Evolutionary conservation across 2,797 vertebrate species (phyloP), one percentile per base, ranked within the genome.

Genomic region (Diplodus sargus): DNA sequence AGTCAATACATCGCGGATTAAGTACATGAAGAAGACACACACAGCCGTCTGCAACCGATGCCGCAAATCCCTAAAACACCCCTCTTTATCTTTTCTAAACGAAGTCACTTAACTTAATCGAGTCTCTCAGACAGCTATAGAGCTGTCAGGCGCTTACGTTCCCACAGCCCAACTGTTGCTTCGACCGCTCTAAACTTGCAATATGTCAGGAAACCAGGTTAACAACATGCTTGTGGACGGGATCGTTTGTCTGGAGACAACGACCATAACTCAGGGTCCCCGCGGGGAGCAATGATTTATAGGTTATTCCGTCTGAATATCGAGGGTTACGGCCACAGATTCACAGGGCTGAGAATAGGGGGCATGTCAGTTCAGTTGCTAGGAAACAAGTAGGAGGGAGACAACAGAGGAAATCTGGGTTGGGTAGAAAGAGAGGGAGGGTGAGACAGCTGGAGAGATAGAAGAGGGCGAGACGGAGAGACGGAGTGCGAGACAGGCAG

Each of bases 331-430:
- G 45, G 79, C 34, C n/a, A 89, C 85, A 89, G 79, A 90, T 90
- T 89, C 79, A 78, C 62, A 10, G 88, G 87, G 89, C 91, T 93
- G 90, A 85, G 85, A 94, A 92, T 88, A 93, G 89, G 91, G 94
- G 87, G 82, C 90, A 92, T 84, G 89, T 90, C 89, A 85, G 85
- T 90, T 93, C 92, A 91, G 95, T 96, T 96, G 95, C 95, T 95
- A 96, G 94, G 95, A 91, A 95, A 96, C 95, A 87, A 93, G 92
- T 88, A 72, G 78, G 84, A 90, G 81, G 87, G 93, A 88, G 82
- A 92, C 90, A 93, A 95, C 92, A 94, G 85, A 85, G 74, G 75
- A 90, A 90, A 92, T 91, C 90, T 93, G 90, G 87, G 87, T 85
- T 92, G 88, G 89, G 81, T 85, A 63, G 67, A 83, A 78, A 67